Conservation (phyloP, 2,797 vertebrate species). For the Ptychadena robeensis region DNA sequence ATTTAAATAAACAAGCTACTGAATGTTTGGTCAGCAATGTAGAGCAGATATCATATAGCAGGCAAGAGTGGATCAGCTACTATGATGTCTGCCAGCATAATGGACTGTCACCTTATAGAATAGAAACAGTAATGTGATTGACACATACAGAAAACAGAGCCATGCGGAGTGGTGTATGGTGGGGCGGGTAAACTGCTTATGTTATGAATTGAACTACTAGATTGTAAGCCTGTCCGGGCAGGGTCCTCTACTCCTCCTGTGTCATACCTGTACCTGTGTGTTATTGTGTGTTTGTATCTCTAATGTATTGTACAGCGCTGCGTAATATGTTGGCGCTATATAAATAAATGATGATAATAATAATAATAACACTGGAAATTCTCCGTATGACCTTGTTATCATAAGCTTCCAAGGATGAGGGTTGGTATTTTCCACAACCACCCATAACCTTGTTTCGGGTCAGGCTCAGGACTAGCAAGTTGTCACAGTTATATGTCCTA, state of each 20-base stretch:
- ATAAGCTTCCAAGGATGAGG: constrained; percentile 40
- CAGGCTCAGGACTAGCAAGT: background rate
- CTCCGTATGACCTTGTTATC: constrained; percentile 14
- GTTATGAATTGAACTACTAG: constrained; percentile 10
- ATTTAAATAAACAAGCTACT: no score
- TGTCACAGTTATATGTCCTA: constrained; percentile 14
- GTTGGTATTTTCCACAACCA: constrained; percentile 38
- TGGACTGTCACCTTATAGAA: constrained; percentile 16
- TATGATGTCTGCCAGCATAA: constrained; percentile 11
- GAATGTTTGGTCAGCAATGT: constrained; percentile 1
- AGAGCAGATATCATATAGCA: constrained; percentile 16
- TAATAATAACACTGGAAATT: constrained; percentile 27
- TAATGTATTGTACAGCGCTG: no score
- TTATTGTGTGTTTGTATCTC: no score
- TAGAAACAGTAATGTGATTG: constrained; percentile 39
- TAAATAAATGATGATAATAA: no score
- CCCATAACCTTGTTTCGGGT: constrained; percentile 35
- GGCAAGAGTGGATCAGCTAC: constrained; percentile 20
- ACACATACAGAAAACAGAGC: constrained; percentile 50
- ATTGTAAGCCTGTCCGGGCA: no score
- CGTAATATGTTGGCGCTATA: no score
- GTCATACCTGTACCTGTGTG: no score
- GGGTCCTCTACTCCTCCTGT: no score
- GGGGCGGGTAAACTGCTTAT: background rate
- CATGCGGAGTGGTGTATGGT: background rate